Evolutionary conservation across 2,888 invertebrate genomes (phyloP), one percentile per base, ranked within the genome.

Genomic region (Panopea generosa): DNA sequence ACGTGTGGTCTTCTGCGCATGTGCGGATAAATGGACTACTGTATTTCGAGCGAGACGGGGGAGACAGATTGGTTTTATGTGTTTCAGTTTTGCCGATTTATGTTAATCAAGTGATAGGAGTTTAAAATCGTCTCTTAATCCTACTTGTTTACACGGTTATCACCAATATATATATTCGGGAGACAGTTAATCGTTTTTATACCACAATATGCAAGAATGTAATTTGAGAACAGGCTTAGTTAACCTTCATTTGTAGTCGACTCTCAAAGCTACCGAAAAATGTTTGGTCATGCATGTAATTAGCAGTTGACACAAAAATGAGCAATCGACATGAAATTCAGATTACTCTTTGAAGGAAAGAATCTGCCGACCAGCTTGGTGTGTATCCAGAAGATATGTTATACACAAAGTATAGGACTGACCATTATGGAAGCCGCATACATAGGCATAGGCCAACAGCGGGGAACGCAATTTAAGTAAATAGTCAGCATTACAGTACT

Each of bases 1-100:
- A 91, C 90, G 91, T 90, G 90, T 84, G 84, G 69, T 63, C 53
- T 57, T 84, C 69, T 89, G 89, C 91, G 91, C 91, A 91, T 90
- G 91, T 85, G 86, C 73, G 43, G 69, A 70, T 16, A 7, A 11
- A 45, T 76, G 82, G 85, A 79, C 71, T 79, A 79, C 69, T 82
- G 77, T 81, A 84, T 71, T 82, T 72, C 40, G 56, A 66, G 57
- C 61, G 66, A 66, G 53, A n/a, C 56, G 60, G 59, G 74, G 67
- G 70, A 57, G 57, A 59, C 29, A 29, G 47, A 14, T 14, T 38
- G 45, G n/a, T 18, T 14, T 22, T 55, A n/a, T 45, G 4, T 4
- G 24, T 45, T 24, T 43, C 18, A 45, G 16, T 16, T 45, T 45
- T 4, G 20, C 45, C 16, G 6, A 18, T 3, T 45, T 45, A 45